Evolutionary conservation across 2,888 invertebrate genomes (phyloP).

Genomic region (Oscheius myriophilus): DNA sequence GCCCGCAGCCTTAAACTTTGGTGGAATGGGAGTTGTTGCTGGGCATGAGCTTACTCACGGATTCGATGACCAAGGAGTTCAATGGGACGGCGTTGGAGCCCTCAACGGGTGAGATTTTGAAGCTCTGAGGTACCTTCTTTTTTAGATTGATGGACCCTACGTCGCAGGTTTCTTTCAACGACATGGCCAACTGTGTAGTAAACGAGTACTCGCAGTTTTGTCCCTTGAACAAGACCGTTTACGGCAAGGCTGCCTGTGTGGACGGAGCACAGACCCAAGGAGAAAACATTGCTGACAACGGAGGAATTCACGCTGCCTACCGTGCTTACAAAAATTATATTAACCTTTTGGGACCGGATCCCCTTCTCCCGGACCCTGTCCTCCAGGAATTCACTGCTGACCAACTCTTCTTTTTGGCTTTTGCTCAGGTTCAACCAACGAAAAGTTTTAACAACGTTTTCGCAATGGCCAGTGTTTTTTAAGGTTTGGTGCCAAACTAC

Average conservation of each 20-base stretch:
- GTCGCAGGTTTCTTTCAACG: slow-evolving; percentile 46
- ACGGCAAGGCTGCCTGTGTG: slow-evolving; percentile 45
- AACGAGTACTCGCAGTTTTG: slow-evolving; percentile 61
- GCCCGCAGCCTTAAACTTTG: slow-evolving; percentile 76
- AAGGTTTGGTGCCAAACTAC: slow-evolving; percentile 55
- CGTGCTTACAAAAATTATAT: slow-evolving; percentile 61
- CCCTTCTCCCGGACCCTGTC: slow-evolving; percentile 54
- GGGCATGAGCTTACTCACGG: slow-evolving; percentile 96
- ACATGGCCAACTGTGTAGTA: slow-evolving; percentile 61
- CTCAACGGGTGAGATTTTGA: slow-evolving; percentile 40
- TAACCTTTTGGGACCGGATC: slow-evolving; percentile 59
- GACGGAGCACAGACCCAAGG: slow-evolving; percentile 74
- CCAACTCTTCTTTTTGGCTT: slow-evolving; percentile 60
- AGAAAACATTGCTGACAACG: slow-evolving; percentile 76
- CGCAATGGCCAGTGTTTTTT: too few species aligned
- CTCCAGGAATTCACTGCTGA: slow-evolving; percentile 51
- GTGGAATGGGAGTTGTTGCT: slow-evolving; percentile 97
- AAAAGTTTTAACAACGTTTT: too few species aligned
- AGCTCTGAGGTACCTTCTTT: background rate
- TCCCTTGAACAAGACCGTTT: slow-evolving; percentile 53
- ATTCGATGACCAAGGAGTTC: slow-evolving; percentile 81
- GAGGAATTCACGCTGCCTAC: slow-evolving; percentile 70
- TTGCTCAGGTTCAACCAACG: slow-evolving; percentile 42
- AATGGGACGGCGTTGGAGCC: slow-evolving; percentile 61
- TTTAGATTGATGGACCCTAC: slow-evolving; percentile 58